A percentile compares a stretch with the other conserved stretches of the same genome.
Conservation (phyloP, 2,797 vertebrate species). For the Melanotaenia trifasciata region DNA sequence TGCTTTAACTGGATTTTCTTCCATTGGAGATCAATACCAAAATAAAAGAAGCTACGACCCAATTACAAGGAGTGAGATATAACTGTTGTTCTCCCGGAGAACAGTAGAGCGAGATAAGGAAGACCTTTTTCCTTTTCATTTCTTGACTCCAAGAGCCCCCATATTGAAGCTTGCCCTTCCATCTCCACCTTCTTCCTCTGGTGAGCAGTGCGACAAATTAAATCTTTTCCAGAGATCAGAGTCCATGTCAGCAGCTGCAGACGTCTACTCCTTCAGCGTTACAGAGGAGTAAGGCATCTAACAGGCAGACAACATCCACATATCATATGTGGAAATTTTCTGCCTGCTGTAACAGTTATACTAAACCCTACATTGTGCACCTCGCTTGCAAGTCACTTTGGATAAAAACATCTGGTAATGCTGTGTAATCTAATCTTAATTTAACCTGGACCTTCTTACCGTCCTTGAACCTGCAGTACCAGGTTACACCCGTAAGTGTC, state of each 20-base stretch:
- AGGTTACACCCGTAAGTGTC: constrained; percentile 96
- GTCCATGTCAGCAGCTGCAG: constrained; percentile 18
- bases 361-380: too few relatives aligned
- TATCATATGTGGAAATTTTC: too few relatives aligned
- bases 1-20: constrained; percentile 30
- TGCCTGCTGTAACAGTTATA: too few relatives aligned
- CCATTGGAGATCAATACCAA: constrained; percentile 53
- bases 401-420: too few relatives aligned
- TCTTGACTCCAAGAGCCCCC: constrained; percentile 20
- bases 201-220: constrained; percentile 43
- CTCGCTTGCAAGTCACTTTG: too few relatives aligned
- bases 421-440: too few relatives aligned
- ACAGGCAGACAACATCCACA: constrained; percentile 25
- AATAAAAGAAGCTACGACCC: constrained; percentile 50
- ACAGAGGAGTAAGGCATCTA: constrained; percentile 3
- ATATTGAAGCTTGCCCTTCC: constrained; percentile 13
- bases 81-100: constrained; percentile 25
- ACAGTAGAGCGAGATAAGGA: constrained; percentile 41
- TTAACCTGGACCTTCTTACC: constrained; percentile 80
- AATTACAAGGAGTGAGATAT: constrained; percentile 57
- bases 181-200: constrained; percentile 27
- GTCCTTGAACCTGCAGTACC: constrained; percentile 95
- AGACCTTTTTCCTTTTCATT: constrained; percentile 47
- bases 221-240: constrained; percentile 37
- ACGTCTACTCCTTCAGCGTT: not conserved